Evolutionary conservation across 2,797 vertebrate genomes (phyloP), one percentile per base, ranked within the genome.

Genomic region (Smutsia temminckii): DNA sequence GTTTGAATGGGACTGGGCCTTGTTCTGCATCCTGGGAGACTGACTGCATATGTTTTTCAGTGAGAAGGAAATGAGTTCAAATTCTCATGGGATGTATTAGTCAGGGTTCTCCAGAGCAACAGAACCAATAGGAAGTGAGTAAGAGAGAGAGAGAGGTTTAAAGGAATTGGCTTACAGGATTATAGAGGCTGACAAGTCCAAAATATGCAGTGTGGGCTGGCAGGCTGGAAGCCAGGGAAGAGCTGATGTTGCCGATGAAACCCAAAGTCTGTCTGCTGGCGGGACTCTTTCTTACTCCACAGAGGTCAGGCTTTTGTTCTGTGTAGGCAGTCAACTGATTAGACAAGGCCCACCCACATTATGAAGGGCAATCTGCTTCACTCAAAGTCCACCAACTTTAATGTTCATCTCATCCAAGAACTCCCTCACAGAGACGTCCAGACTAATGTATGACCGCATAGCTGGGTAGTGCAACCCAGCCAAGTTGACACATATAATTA

Each of bases 61-160:
- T 32, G 37, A 63, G 27, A 63, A 93, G 72, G 86, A 46, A n/a
- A 12, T 40, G 81, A 77, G 55, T 88, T 87, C 14, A 17, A 18
- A 37, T 85, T 32, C 57, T 57, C 71, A 46, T 0, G 6, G 21
- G 63, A 20, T 18, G 2, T 20, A 29, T 32, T 32, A 63, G 20
- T 40, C 68, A 40, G 75, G 17, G 59, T 51, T 72, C 71, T 40
- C 63, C 29, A 64, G 68, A 57, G 84, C 77, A 92, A 77, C 53
- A 77, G 34, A 85, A 4, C 16, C 25, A 57, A 13, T 7, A 34
- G 29, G 71, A 51, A 74, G 46, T 46, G 46, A 46, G 46, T 46
- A 46, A 25, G 6, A 63, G 61, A 75, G 49, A 72, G 27, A 68
- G 40, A 42, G n/a, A 21, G 29, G 42, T 57, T 66, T 64, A 27